Evolutionary conservation across 1,140 invertebrate genomes (phyloP), one percentile per base, ranked within the genome.

Genomic region (Caerostris darwini): DNA sequence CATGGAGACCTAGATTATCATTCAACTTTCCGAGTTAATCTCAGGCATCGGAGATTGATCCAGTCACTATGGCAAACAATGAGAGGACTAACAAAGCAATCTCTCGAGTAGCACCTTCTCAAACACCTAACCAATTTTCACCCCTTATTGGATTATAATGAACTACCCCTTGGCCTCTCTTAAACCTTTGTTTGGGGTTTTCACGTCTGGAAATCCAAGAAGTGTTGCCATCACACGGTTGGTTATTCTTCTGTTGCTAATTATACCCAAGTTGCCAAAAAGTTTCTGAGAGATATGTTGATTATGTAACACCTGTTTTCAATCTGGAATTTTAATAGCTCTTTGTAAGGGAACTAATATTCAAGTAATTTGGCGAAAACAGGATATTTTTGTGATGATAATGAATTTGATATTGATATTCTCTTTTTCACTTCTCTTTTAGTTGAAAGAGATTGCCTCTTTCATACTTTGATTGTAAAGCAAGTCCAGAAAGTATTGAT

Each of bases 231-330:
- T 77, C 69, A 0, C 34, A 77, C 34, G 7, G 7, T 77, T 77
- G 5, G 50, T 77, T 77, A 77, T 77, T 77, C 69, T 77, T 77
- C 69, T 77, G 8, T 5, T 64, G 34, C 82, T 83, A 83, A 83
- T 83, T 83, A 57, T 77, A 5, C 34, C 69, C 82, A 19, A 57
- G 82, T 58, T 58, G n/a, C 81, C 53, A 57, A 83, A 58, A 83
- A 83, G 53, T 34, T 58, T 58, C 69, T 77, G 19, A 53, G 34
- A 77, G 69, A 77, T 83, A 83, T 83, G 82, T 83, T 83, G 82
- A 83, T 83, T 58, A 83, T 83, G 82, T 58, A 83, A 83, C 82
- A 83, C 82, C 82, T 83, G 82, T 83, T 83, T 83, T 83, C 82
- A 58, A 83, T 83, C 82, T 83, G 54, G 53, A 56, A 54, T 14